A percentile compares a stretch with the other conserved stretches of the same genome.
Evolutionary conservation across 2,113 vertebrate genomes (phyloP).

Genomic region (Apeltes quadracus): DNA sequence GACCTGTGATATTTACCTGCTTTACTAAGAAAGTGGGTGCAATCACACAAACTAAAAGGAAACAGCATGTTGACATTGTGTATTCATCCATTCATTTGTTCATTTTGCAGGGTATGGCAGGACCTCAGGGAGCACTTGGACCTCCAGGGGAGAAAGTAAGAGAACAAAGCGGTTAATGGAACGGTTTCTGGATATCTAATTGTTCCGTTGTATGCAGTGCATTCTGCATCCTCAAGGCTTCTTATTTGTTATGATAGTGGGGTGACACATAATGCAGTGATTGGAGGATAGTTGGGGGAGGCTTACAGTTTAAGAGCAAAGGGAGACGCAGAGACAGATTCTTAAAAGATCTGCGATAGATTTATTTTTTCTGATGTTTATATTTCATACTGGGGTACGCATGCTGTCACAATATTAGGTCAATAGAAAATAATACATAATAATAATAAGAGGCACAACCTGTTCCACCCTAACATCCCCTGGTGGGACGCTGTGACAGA

Average conservation of each 20-base stretch:
- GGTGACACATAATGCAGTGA: background rate
- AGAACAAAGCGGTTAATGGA: background rate
- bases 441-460: no score
- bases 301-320: background rate
- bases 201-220: background rate
- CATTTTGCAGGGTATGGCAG: conserved; percentile 88
- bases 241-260: background rate
- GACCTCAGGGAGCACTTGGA: conserved; percentile 95
- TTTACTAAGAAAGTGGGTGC: background rate
- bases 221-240: background rate
- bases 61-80: fast-evolving
- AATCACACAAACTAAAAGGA: fast-evolving
- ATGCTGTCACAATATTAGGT: no score
- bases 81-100: background rate
- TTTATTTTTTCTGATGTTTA: background rate
- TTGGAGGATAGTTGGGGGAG: background rate
- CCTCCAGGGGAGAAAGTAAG: conserved; percentile 95
- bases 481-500: no score
- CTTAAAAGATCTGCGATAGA: background rate
- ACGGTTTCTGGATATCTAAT: no score
- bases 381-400: no score
- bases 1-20: background rate
- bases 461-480: no score
- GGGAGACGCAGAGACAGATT: background rate
- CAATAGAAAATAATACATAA: no score